phyloP scores from a whole-genome alignment of 1,140 invertebrate species.

The Arion vulgaris region DNA sequence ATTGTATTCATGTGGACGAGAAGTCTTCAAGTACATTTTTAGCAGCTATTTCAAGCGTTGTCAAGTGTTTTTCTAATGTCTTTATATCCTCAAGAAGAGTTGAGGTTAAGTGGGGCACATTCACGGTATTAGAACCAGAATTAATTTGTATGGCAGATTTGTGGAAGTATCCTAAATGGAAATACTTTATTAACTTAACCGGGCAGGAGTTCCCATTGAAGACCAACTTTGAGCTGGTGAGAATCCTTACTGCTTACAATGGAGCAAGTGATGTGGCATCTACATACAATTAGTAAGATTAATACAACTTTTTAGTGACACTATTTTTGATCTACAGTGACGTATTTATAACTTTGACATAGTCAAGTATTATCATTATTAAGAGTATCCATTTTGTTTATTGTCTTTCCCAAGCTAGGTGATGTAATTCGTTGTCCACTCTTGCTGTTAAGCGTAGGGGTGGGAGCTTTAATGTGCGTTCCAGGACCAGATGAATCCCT shows the following conservation, averaged over 20 bases:
- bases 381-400: too few species aligned
- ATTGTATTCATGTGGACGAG: conserved; percentile 67
- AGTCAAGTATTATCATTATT: too few species aligned
- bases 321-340: too few species aligned
- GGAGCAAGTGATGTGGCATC: conserved; percentile 53
- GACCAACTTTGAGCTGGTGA: conserved; percentile 58
- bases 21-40: conserved; percentile 48
- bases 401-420: too few species aligned
- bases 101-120: conserved; percentile 47
- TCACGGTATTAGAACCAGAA: conserved; percentile 47
- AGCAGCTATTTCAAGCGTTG: conserved; percentile 42
- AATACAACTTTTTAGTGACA: too few species aligned
- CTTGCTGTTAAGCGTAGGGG: too few species aligned
- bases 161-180: conserved; percentile 48
- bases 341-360: too few species aligned
- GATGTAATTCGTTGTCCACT: too few species aligned
- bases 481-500: too few species aligned
- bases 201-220: conserved; percentile 62
- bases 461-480: too few species aligned
- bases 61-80: conserved; percentile 62
- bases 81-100: conserved; percentile 44
- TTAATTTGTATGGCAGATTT: conserved; percentile 52
- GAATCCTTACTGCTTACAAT: conserved; percentile 50
- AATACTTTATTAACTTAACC: conserved; percentile 63
- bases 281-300: conserved; percentile 31